These are phyloP conservation scores for Orussus abietinus DNA, from an alignment of 1,140 invertebrate genomes.

Conservation along the genomic window DNA sequence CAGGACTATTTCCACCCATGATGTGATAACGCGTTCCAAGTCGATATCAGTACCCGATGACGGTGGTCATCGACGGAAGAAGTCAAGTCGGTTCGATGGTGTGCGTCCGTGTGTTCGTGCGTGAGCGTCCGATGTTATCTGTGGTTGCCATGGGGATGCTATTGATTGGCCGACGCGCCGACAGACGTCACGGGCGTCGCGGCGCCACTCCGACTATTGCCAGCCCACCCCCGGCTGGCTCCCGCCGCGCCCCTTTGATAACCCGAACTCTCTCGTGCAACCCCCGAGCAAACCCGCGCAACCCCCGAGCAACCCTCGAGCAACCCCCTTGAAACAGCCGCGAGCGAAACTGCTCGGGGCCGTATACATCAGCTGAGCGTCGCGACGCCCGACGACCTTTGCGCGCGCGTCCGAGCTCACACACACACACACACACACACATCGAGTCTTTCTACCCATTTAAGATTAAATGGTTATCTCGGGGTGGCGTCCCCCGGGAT, in stretches of 20 bases:
- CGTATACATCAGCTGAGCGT: conserved; percentile 18
- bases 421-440: too few species aligned
- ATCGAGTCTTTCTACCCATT: conserved; percentile 4
- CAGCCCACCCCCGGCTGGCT: conserved; percentile 23
- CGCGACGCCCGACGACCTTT: conserved; percentile 15
- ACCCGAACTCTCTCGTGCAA: conserved; percentile 21
- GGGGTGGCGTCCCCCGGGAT: too few species aligned
- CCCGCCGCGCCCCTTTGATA: conserved; percentile 20
- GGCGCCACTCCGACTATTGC: conserved; percentile 53
- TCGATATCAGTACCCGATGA: too few species aligned
- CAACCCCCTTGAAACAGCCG: not conserved
- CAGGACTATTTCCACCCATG: too few species aligned
- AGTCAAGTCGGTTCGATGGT: conserved; percentile 27
- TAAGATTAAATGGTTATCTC: too few species aligned
- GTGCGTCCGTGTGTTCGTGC: conserved; percentile 29
- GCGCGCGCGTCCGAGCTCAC: too few species aligned
- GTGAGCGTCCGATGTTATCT: conserved; percentile 52
- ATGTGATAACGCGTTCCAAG: too few species aligned
- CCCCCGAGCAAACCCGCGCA: not conserved
- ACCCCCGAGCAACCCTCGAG: not conserved
- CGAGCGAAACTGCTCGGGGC: conserved; percentile 3
- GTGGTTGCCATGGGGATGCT: conserved; percentile 56
- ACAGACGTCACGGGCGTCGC: conserved; percentile 55
- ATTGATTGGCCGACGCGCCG: conserved; percentile 56
- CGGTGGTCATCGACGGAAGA: conserved; percentile 15